phyloP scores from a whole-genome alignment of 2,888 invertebrate genomes.

The Chironomus riparius region DNA sequence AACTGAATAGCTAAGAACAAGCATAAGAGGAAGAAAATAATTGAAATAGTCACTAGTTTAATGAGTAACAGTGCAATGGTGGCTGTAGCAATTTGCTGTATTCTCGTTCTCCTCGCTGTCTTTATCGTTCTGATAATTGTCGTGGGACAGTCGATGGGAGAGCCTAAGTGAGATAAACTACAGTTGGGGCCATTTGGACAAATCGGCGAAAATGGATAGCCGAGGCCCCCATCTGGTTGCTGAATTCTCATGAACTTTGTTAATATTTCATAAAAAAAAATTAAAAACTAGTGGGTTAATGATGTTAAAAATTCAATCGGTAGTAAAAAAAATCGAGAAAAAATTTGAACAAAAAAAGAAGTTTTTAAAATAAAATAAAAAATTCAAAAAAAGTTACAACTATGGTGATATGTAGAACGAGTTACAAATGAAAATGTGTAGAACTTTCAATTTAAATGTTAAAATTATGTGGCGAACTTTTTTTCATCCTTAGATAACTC shows the following conservation, averaged over 20 bases:
- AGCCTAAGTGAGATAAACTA: conserved; percentile 48
- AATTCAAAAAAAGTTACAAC: background rate
- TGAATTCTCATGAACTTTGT: conserved; percentile 35
- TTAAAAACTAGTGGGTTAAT: background rate
- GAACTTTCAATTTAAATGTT: background rate
- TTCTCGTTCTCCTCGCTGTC: conserved; percentile 67
- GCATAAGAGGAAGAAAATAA: background rate
- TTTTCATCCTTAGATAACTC: background rate
- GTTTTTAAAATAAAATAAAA: background rate
- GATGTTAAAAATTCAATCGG: background rate
- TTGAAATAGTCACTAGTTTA: conserved; percentile 28
- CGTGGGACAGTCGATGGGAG: conserved; percentile 66
- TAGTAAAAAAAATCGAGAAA: background rate
- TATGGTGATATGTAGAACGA: background rate
- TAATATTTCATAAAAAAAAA: conserved; percentile 21
- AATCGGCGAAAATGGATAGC: conserved; percentile 43
- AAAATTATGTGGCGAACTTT: too few relatives aligned
- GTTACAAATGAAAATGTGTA: background rate
- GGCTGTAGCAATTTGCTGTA: conserved; percentile 75
- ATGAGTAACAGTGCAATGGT: conserved; percentile 55
- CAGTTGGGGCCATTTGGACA: conserved; percentile 43
- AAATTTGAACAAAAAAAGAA: background rate
- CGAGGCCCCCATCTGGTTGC: conserved; percentile 36
- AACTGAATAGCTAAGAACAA: background rate
- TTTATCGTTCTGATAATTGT: conserved; percentile 76